phyloP scores from a whole-genome alignment of 2,888 invertebrate species.

The Cheilosia vernalis region DNA sequence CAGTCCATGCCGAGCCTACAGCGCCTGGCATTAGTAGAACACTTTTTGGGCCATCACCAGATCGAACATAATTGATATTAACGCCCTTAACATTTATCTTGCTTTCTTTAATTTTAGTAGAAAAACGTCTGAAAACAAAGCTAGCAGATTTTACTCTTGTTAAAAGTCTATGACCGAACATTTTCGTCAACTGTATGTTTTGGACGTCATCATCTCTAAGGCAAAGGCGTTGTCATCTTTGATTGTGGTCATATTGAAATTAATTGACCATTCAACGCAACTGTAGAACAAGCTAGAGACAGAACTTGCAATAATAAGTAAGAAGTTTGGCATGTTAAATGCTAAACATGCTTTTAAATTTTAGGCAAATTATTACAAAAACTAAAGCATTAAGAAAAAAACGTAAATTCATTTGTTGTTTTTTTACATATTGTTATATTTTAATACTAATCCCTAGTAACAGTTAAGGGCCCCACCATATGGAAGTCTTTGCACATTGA shows the following conservation, averaged over 20 bases:
- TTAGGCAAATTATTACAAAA: background rate
- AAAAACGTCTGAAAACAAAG: conserved; percentile 15
- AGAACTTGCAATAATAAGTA: too few species aligned
- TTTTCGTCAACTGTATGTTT: conserved; percentile 13
- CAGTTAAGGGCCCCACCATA: conserved; percentile 12
- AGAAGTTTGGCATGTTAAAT: too few species aligned
- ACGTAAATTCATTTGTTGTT: background rate
- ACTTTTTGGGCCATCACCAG: conserved; percentile 83
- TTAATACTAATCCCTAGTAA: conserved; percentile 6
- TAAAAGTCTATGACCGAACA: conserved; percentile 41
- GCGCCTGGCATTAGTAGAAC: conserved; percentile 92
- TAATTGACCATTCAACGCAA: background rate
- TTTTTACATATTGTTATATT: background rate
- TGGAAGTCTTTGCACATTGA: too few species aligned
- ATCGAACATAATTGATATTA: conserved; percentile 86
- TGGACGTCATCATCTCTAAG: background rate
- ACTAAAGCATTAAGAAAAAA: background rate
- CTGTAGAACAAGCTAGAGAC: background rate
- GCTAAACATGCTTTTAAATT: too few species aligned
- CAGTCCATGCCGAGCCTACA: conserved; percentile 91
- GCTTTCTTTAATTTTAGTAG: conserved; percentile 83
- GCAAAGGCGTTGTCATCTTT: background rate
- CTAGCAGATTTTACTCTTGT: conserved; percentile 21
- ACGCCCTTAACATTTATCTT: conserved; percentile 86
- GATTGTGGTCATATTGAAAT: background rate